A percentile compares a stretch with the other conserved stretches of the same genome.
These are phyloP conservation scores for Brachionus plicatilis DNA, from an alignment of 1,140 invertebrate species.

Conservation along the genomic window DNA sequence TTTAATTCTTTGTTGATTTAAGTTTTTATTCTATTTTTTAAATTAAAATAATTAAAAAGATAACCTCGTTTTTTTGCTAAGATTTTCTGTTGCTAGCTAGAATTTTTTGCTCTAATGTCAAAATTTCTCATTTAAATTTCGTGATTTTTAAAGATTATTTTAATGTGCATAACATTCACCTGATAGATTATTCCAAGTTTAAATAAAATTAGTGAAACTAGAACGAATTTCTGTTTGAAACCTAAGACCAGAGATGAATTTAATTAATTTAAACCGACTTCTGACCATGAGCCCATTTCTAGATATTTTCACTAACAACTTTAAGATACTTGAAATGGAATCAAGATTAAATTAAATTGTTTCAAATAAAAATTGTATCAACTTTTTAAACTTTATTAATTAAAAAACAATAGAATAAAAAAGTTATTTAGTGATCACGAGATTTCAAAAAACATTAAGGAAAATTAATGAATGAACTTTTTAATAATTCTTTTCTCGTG, in stretches of 20 bases:
- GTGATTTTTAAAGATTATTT: neutral
- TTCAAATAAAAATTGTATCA: neutral
- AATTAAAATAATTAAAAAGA: neutral
- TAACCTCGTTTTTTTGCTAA: neutral
- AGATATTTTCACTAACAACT: neutral
- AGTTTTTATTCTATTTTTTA: neutral
- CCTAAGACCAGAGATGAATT: neutral
- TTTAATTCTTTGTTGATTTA: neutral
- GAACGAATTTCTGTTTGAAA: neutral
- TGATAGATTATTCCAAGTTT: neutral
- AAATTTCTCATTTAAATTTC: neutral
- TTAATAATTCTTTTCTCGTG: neutral
- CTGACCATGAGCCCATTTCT: neutral
- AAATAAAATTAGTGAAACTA: neutral
- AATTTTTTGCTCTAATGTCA: neutral
- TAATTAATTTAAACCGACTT: neutral
- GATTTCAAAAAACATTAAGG: neutral
- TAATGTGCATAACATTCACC: neutral
- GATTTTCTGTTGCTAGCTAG: neutral
- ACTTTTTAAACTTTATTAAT: neutral
- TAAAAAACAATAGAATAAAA: neutral
- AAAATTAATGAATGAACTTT: neutral
- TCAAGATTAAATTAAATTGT: neutral
- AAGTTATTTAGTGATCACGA: neutral
- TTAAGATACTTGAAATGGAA: neutral